Conservation (phyloP, 2,797 vertebrate genomes). For the Chloroceryle amazona region DNA sequence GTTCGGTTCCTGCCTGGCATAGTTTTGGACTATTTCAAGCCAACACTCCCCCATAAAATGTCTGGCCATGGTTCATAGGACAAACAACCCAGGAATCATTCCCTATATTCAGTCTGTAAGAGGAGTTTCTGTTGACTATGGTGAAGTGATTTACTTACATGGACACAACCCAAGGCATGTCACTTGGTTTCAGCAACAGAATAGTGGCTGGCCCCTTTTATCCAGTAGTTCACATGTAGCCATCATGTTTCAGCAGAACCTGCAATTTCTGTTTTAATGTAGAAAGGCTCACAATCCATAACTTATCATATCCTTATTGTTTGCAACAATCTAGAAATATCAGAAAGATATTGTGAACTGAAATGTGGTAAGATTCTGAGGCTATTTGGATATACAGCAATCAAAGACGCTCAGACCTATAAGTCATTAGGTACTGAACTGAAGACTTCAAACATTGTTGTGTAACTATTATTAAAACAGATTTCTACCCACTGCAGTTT, state of each 20-base stretch:
- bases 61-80: neutral
- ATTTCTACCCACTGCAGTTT: neutral
- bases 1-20: neutral
- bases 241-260: neutral
- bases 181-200: neutral
- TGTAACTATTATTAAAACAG: neutral
- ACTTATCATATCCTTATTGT: neutral
- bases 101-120: neutral
- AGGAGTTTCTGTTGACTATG: neutral
- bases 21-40: neutral
- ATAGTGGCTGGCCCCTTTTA: neutral
- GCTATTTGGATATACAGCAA: neutral
- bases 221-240: neutral
- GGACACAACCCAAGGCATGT: neutral
- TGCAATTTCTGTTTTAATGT: neutral
- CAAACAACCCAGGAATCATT: neutral
- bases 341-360: neutral
- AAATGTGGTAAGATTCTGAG: neutral
- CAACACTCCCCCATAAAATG: accelerated
- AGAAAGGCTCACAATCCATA: neutral
- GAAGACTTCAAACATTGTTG: neutral
- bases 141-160: neutral
- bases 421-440: neutral
- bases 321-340: neutral
- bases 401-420: neutral